Evolutionary conservation across 2,888 invertebrate species (phyloP).

Genomic region (Drosophila antonietae): DNA sequence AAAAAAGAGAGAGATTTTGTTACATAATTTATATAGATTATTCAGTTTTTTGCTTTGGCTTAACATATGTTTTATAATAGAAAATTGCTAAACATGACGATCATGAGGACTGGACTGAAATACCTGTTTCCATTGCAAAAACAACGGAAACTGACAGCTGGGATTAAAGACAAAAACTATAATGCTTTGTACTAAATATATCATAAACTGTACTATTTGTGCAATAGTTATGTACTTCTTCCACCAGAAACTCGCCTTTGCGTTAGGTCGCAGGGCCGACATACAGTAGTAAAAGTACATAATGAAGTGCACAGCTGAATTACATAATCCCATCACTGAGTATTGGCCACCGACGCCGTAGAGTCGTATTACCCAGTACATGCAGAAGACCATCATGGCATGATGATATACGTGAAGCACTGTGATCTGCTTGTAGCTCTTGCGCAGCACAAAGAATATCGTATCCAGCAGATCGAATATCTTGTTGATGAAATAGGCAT

Average conservation of each 20-base stretch:
- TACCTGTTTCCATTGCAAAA: constrained; percentile 85
- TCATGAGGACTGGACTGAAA: constrained; percentile 85
- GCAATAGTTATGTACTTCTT: constrained; percentile 85
- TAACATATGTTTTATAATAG: constrained; percentile 82
- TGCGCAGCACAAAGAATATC: constrained; percentile 94
- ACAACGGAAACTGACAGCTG: constrained; percentile 86
- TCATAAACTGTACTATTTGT: constrained; percentile 87
- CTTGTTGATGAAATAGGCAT: constrained; percentile 85
- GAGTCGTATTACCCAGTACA: constrained; percentile 90
- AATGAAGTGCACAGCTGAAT: constrained; percentile 85
- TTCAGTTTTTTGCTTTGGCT: constrained; percentile 13
- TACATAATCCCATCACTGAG: constrained; percentile 83
- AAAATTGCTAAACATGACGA: constrained; percentile 87
- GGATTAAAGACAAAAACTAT: constrained; percentile 81
- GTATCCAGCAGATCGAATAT: constrained; percentile 91
- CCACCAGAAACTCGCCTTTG: constrained; percentile 85
- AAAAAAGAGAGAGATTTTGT: background rate
- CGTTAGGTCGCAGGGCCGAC: constrained; percentile 84
- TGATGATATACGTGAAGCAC: constrained; percentile 96
- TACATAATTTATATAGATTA: constrained; percentile 1
- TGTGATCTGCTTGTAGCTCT: constrained; percentile 94
- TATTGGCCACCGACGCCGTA: constrained; percentile 87
- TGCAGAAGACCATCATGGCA: constrained; percentile 88
- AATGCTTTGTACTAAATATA: constrained; percentile 87
- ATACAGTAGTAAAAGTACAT: constrained; percentile 86